A percentile compares a stretch with the other conserved stretches of the same genome.
Evolutionary conservation across 2,113 vertebrate species (phyloP).

Genomic region (Sula dactylatra): DNA sequence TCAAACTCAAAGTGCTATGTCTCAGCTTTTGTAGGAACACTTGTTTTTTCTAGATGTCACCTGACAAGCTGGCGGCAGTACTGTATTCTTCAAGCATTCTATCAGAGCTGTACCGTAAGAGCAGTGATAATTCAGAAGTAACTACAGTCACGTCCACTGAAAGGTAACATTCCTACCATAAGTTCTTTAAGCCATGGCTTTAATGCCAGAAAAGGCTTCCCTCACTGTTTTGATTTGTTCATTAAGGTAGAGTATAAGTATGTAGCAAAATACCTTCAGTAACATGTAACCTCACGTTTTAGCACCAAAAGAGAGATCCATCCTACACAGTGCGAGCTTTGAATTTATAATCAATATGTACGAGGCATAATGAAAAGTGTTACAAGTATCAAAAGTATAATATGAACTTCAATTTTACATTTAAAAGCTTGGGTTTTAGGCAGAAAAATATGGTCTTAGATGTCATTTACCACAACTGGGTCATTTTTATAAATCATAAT

Average conservation of each 20-base stretch:
- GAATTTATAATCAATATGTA: background rate
- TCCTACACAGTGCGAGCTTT: background rate
- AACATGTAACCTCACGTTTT: background rate
- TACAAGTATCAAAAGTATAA: slow-evolving; percentile 19
- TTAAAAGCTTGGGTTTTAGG: slow-evolving; percentile 11
- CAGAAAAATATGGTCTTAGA: background rate
- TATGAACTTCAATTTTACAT: background rate
- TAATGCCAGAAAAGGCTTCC: background rate
- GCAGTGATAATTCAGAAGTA: background rate
- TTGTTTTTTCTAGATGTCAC: background rate
- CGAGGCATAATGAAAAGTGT: background rate
- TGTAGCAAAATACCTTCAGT: background rate
- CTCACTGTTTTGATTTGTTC: background rate
- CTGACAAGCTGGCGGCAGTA: background rate
- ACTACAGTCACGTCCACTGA: background rate
- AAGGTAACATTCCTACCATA: background rate
- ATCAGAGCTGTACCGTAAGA: background rate
- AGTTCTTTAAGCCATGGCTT: background rate
- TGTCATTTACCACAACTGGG: background rate
- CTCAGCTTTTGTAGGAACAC: background rate
- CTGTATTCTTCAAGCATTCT: background rate
- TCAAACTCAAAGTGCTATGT: background rate
- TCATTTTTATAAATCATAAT: background rate
- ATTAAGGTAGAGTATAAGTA: background rate
- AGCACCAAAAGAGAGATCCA: slow-evolving; percentile 20